These are phyloP conservation scores for Hesperia comma DNA, from an alignment of 2,888 invertebrate genomes.

Conservation along the genomic window DNA sequence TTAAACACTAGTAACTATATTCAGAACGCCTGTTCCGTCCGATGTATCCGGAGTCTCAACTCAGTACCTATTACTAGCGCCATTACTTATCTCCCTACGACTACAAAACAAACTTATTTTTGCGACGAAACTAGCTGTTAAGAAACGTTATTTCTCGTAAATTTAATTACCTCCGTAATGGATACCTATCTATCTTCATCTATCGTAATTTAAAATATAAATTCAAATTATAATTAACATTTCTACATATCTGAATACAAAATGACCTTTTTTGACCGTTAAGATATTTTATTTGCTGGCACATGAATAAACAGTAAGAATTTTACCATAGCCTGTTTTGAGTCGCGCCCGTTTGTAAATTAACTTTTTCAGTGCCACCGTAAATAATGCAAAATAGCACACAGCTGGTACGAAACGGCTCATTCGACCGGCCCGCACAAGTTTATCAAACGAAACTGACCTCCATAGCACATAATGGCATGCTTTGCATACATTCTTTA, in stretches of 20 bases:
- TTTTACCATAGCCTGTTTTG: slow-evolving; percentile 24
- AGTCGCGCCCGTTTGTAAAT: slow-evolving; percentile 26
- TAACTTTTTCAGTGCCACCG: slow-evolving; percentile 31
- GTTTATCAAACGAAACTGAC: slow-evolving; percentile 32
- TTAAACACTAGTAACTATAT: no score
- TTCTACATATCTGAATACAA: neutral
- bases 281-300: slow-evolving; percentile 8
- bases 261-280: slow-evolving; percentile 19
- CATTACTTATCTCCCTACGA: slow-evolving; percentile 8
- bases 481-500: slow-evolving; percentile 25
- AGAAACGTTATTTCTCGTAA: neutral
- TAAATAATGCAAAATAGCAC: slow-evolving; percentile 36
- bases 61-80: slow-evolving; percentile 6
- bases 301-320: slow-evolving; percentile 27
- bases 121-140: neutral
- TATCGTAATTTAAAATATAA: neutral
- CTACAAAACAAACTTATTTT: neutral
- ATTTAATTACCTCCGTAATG: slow-evolving; percentile 2
- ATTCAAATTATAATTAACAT: neutral
- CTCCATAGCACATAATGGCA: slow-evolving; percentile 30
- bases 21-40: neutral
- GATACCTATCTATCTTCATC: neutral
- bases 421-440: slow-evolving; percentile 30
- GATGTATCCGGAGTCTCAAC: neutral
- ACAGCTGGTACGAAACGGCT: slow-evolving; percentile 34